phyloP scores from a whole-genome alignment of 2,797 vertebrate species.

The Selene dorsalis region DNA sequence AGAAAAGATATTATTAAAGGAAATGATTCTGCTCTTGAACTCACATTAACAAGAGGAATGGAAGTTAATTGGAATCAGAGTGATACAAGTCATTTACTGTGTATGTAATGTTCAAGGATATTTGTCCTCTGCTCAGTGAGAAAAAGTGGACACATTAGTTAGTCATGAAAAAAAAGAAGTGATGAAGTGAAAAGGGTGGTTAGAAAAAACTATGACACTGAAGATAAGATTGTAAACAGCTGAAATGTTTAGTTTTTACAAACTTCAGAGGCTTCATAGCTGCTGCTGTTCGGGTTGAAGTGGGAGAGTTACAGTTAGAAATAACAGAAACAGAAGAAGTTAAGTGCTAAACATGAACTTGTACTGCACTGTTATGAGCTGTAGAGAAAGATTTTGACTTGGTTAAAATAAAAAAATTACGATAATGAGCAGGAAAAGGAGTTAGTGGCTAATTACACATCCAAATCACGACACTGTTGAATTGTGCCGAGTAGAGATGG shows the following conservation, averaged over 20 bases:
- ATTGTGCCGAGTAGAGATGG: not conserved
- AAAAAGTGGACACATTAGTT: not conserved
- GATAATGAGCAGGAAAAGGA: no score
- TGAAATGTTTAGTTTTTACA: not conserved
- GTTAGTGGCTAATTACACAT: not conserved
- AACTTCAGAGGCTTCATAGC: not conserved
- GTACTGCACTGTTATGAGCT: not conserved
- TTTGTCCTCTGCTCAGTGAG: not conserved
- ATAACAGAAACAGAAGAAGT: no score
- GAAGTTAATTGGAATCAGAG: not conserved
- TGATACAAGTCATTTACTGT: not conserved
- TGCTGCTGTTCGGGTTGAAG: not conserved
- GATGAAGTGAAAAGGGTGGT: not conserved
- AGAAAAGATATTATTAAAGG: not conserved
- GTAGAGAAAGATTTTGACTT: not conserved
- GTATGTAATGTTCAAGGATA: not conserved
- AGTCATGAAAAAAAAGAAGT: not conserved
- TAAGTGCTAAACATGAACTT: no score
- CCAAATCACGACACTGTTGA: not conserved
- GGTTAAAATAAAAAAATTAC: not conserved
- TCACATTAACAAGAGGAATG: not conserved
- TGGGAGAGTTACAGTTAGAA: not conserved
- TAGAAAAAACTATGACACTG: no score
- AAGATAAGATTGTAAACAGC: no score
- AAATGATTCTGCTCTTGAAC: not conserved